Percentiles rank a stretch among this genome's conserved stretches.
Evolutionary conservation across 30 jellyfish, hydroid and myxozoan genomes (phyloP).

Genomic region (Pseudorhiza aurosa): DNA sequence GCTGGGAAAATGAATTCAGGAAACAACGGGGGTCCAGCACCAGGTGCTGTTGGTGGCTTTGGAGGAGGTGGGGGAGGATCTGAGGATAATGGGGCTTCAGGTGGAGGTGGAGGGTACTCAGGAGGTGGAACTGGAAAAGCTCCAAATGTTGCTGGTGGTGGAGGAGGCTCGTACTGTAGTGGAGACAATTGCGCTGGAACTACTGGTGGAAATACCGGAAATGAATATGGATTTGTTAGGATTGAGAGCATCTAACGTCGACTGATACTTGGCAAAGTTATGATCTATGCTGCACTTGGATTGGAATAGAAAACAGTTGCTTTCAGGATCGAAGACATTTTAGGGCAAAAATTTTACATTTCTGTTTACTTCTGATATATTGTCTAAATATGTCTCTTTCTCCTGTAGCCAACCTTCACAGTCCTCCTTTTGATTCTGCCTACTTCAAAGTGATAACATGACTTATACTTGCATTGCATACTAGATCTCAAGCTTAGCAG

Average conservation of each 20-base stretch:
- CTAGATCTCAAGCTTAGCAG: too few relatives aligned
- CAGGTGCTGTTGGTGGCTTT: slow-evolving; percentile 73
- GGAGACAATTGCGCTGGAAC: slow-evolving; percentile 6
- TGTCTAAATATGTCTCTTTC: too few relatives aligned
- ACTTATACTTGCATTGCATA: too few relatives aligned
- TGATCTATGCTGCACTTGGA: too few relatives aligned
- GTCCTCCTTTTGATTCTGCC: too few relatives aligned
- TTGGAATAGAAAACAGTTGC: too few relatives aligned
- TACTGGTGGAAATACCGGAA: slow-evolving; percentile 57
- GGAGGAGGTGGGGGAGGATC: slow-evolving; percentile 67
- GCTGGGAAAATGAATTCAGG: slow-evolving; percentile 64
- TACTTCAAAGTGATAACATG: too few relatives aligned
- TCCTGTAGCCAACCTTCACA: too few relatives aligned
- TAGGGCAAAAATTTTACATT: too few relatives aligned
- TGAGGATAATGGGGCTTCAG: slow-evolving; percentile 69
- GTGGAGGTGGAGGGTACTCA: slow-evolving; percentile 73
- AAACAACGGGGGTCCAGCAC: slow-evolving; percentile 63
- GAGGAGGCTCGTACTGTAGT: slow-evolving; percentile 61
- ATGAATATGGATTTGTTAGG: slow-evolving; percentile 49
- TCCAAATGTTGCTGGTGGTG: slow-evolving; percentile 50
- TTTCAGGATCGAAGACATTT: too few relatives aligned
- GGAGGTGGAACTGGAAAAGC: slow-evolving; percentile 53
- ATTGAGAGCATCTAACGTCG: neutral
- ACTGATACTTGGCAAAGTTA: neutral
- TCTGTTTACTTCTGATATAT: too few relatives aligned